Evolutionary conservation across 2,113 vertebrate species (phyloP).

Genomic region (Erythrocebus patas): DNA sequence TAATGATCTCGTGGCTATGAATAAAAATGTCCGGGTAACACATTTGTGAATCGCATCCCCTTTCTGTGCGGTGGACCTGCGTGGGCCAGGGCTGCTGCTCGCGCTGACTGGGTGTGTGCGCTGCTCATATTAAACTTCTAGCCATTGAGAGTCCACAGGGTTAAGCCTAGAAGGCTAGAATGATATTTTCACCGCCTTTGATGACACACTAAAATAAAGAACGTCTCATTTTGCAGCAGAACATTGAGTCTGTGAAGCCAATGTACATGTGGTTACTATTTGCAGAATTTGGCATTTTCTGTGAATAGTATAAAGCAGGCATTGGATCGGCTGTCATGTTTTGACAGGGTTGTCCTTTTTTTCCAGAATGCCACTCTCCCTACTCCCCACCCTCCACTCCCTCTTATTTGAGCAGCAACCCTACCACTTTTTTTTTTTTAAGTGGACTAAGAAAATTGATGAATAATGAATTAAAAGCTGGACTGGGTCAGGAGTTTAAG

Average conservation of each 20-base stretch:
- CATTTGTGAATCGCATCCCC: constrained; percentile 78
- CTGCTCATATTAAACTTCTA: constrained; percentile 72
- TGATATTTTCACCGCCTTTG: constrained; percentile 83
- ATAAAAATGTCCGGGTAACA: constrained; percentile 81
- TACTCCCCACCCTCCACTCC: background rate
- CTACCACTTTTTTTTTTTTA: constrained; percentile 12
- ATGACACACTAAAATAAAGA: constrained; percentile 84
- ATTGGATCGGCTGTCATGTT: constrained; percentile 83
- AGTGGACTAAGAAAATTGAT: constrained; percentile 56
- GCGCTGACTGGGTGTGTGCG: constrained; percentile 21
- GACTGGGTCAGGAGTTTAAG: constrained; percentile 17
- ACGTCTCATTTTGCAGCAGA: constrained; percentile 81
- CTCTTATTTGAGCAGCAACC: constrained; percentile 61
- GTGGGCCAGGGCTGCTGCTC: constrained; percentile 65
- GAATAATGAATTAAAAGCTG: constrained; percentile 69
- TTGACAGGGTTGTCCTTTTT: constrained; percentile 82
- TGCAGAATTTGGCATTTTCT: constrained; percentile 88
- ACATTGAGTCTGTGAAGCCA: constrained; percentile 79
- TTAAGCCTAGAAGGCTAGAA: constrained; percentile 80
- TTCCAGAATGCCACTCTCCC: constrained; percentile 79
- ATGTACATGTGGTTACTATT: constrained; percentile 85
- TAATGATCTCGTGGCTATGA: constrained; percentile 76
- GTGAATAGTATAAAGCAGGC: constrained; percentile 85
- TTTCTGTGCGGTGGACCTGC: constrained; percentile 69
- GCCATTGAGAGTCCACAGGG: constrained; percentile 75